These are phyloP conservation scores for Coregonus ussuriensis DNA, from an alignment of 2,797 vertebrate species.

Conservation along the genomic window DNA sequence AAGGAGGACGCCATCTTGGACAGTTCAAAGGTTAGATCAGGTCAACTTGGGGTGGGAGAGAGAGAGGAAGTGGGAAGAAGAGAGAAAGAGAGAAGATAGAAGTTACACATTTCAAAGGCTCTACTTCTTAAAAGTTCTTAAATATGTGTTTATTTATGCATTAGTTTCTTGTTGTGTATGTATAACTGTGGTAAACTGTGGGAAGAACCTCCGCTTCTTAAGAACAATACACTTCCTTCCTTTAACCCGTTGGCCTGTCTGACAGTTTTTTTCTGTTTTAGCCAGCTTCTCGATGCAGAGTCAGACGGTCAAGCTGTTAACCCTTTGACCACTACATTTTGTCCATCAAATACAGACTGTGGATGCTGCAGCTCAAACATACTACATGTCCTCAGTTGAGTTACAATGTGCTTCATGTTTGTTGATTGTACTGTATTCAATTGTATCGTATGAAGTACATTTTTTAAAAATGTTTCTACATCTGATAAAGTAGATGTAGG, in stretches of 20 bases:
- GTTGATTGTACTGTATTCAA: background rate
- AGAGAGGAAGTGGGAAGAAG: background rate
- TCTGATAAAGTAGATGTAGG: background rate
- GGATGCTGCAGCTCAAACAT: background rate
- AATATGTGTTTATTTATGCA: too few species aligned
- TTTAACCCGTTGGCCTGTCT: too few species aligned
- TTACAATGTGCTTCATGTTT: background rate
- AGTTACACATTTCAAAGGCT: too few species aligned
- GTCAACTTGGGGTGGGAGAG: conserved; percentile 33
- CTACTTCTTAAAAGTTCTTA: too few species aligned
- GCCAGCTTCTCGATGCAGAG: too few species aligned
- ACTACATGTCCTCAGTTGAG: background rate
- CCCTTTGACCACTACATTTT: background rate
- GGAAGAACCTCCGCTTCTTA: too few species aligned
- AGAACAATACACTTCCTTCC: too few species aligned
- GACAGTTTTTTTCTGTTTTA: too few species aligned
- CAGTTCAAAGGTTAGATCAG: conserved; percentile 13
- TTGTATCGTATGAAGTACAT: background rate
- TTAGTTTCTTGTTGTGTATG: too few species aligned
- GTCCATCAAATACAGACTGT: background rate
- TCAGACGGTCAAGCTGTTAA: too few species aligned
- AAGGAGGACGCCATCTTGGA: conserved; percentile 83
- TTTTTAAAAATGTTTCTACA: background rate
- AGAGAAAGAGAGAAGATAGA: background rate
- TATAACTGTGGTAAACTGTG: too few species aligned